These are phyloP conservation scores for Bellardia bayeri DNA, from an alignment of 2,888 invertebrate species.

Conservation along the genomic window DNA sequence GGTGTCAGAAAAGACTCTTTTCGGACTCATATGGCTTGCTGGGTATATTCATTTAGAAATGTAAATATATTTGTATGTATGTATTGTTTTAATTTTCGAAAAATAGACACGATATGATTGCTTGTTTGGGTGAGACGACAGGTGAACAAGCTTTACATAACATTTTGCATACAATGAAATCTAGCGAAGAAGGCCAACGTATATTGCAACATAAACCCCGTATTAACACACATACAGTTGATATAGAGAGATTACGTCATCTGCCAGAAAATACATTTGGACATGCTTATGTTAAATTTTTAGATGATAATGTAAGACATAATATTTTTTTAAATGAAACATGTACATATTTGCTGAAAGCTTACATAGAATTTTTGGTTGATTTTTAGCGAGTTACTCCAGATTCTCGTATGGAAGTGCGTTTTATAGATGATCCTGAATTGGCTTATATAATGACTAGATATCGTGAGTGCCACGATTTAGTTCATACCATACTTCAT, in stretches of 20 bases:
- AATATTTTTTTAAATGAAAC: conserved; percentile 74
- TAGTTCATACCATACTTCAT: conserved; percentile 94
- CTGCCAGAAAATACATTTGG: conserved; percentile 94
- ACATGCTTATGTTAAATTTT: conserved; percentile 92
- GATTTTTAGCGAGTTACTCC: conserved; percentile 90
- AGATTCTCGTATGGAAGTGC: conserved; percentile 94
- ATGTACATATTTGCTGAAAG: no score
- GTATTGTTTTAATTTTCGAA: neutral
- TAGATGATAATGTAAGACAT: conserved; percentile 87
- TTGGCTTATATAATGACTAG: conserved; percentile 98
- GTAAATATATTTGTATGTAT: neutral
- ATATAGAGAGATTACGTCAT: conserved; percentile 88
- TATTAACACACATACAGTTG: conserved; percentile 93
- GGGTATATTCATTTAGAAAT: neutral
- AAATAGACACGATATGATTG: conserved; percentile 94
- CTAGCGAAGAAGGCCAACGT: conserved; percentile 90
- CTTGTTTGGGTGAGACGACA: conserved; percentile 96
- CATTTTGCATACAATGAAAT: conserved; percentile 91
- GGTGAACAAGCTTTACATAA: conserved; percentile 89
- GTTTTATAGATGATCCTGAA: conserved; percentile 94
- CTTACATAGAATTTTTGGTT: neutral
- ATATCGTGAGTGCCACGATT: conserved; percentile 98
- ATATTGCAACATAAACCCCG: conserved; percentile 92
- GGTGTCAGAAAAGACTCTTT: no score
- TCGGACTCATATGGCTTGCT: no score